These are phyloP conservation scores for Pogonomyrmex barbatus DNA, from an alignment of 1,140 invertebrate genomes.

Conservation along the genomic window DNA sequence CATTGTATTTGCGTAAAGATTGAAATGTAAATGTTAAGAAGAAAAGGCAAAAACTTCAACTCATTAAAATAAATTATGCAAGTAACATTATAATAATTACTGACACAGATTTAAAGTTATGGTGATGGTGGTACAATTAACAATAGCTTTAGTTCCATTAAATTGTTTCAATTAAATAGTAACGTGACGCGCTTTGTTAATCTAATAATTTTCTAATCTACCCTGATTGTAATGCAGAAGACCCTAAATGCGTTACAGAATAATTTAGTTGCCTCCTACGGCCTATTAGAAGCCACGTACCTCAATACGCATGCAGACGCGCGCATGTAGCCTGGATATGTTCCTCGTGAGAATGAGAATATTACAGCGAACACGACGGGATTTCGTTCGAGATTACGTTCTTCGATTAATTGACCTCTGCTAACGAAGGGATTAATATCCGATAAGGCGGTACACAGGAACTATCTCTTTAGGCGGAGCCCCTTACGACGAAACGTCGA, in stretches of 20 bases:
- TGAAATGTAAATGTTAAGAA: neutral
- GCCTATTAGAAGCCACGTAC: slow-evolving; percentile 49
- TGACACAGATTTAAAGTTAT: neutral
- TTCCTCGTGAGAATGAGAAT: slow-evolving; percentile 20
- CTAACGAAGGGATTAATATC: slow-evolving; percentile 69
- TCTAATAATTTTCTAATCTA: slow-evolving; percentile 56
- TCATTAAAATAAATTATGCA: neutral
- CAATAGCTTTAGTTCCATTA: neutral
- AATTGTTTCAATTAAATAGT: slow-evolving; percentile 10
- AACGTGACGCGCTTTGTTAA: slow-evolving; percentile 22
- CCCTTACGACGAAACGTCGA: slow-evolving; percentile 47
- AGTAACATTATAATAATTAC: neutral
- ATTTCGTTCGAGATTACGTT: slow-evolving; percentile 56
- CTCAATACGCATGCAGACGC: slow-evolving; percentile 59
- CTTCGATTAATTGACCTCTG: slow-evolving; percentile 62
- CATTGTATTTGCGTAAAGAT: neutral
- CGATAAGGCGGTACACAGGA: slow-evolving; percentile 57
- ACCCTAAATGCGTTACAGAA: slow-evolving; percentile 77
- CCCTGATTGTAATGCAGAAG: slow-evolving; percentile 45
- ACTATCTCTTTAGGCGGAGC: slow-evolving; percentile 14
- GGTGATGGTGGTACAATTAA: slow-evolving; percentile 11
- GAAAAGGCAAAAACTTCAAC: neutral
- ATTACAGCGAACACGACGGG: slow-evolving; percentile 30
- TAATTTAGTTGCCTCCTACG: slow-evolving; percentile 77
- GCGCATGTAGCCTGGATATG: neutral